A percentile compares a stretch with the other conserved stretches of the same genome.
Conservation (phyloP, 1,140 invertebrate species). For the Macrosteles quadrilineatus region DNA sequence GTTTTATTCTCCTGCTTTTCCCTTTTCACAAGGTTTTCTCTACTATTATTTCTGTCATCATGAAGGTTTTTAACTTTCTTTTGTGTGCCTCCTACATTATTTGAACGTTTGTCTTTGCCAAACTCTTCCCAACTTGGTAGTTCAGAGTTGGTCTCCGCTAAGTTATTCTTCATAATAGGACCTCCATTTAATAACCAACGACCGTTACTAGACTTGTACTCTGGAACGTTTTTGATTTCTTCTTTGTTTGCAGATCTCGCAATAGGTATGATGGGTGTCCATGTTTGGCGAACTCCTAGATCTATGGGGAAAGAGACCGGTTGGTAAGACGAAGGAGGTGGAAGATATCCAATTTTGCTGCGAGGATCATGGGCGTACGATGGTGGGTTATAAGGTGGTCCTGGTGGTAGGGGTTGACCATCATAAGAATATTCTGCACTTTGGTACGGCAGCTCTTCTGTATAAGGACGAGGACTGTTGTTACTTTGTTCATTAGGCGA, state of each 20-base stretch:
- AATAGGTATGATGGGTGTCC: not conserved
- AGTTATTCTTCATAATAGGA: constrained; percentile 15
- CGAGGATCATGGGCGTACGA: not conserved
- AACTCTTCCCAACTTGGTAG: constrained; percentile 3
- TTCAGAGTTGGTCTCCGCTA: not conserved
- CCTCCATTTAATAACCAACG: constrained; percentile 11
- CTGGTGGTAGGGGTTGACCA: not conserved
- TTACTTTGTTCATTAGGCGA: no score
- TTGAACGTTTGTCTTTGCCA: not conserved
- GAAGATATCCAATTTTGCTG: not conserved
- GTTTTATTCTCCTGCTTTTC: not conserved
- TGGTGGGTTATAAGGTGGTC: not conserved
- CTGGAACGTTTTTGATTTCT: not conserved
- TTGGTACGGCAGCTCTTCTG: no score
- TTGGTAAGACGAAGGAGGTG: not conserved
- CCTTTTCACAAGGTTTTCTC: not conserved
- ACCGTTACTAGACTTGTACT: constrained; percentile 13
- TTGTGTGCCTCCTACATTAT: not conserved
- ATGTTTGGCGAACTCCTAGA: not conserved
- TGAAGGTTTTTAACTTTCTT: not conserved
- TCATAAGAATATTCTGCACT: not conserved
- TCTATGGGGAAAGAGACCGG: not conserved
- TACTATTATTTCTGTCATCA: not conserved
- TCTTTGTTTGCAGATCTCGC: not conserved
- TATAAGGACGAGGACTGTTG: no score